Percentiles rank a stretch among this genome's conserved stretches.
phyloP scores from a whole-genome alignment of 2,888 invertebrate species.

The Hybos culiciformis region DNA sequence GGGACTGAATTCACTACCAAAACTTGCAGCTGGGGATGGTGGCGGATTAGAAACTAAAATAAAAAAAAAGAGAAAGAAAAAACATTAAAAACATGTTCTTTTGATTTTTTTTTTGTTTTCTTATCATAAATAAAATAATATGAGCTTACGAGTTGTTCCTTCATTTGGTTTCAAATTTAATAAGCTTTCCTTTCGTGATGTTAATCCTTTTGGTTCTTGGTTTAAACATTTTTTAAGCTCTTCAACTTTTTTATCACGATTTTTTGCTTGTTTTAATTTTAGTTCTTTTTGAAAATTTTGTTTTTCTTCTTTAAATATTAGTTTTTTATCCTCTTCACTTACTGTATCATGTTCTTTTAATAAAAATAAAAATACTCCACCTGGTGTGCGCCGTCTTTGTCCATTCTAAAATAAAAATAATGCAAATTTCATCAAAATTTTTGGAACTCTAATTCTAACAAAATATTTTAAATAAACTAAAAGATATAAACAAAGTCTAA shows the following conservation, averaged over 20 bases:
- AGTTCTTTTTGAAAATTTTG: conserved; percentile 42
- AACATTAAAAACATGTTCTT: not conserved
- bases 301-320: conserved; percentile 55
- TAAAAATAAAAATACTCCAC: conserved; percentile 74
- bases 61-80: not conserved
- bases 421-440: not conserved
- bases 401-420: conserved; percentile 42
- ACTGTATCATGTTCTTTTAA: conserved; percentile 56
- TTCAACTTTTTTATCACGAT: conserved; percentile 49
- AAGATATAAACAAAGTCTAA: too few relatives aligned
- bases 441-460: too few relatives aligned
- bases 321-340: conserved; percentile 48
- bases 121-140: not conserved
- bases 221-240: conserved; percentile 49
- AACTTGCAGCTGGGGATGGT: conserved; percentile 66
- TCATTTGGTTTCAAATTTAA: conserved; percentile 23
- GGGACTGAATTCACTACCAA: conserved; percentile 47
- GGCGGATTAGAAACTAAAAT: conserved; percentile 50
- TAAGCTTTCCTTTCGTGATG: conserved; percentile 24
- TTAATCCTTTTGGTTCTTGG: conserved; percentile 28
- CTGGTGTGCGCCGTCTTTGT: conserved; percentile 67
- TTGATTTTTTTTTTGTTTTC: not conserved
- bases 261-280: conserved; percentile 42
- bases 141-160: conserved; percentile 19
- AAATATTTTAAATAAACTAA: conserved; percentile 4